Evolutionary conservation across 1,140 invertebrate genomes (phyloP).

Genomic region (Diachasmimorpha longicaudata): DNA sequence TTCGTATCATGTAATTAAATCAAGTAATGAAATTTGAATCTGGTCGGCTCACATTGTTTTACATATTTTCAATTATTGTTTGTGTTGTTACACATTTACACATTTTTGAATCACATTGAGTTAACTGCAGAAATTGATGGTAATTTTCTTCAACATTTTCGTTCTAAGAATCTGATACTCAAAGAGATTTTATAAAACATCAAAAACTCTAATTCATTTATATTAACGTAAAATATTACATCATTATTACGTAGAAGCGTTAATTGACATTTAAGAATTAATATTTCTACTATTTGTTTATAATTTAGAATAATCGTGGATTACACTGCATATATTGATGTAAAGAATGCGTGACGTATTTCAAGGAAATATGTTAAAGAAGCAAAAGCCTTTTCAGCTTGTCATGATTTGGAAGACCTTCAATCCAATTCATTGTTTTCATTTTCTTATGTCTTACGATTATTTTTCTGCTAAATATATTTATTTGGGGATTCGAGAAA

Average conservation of each 20-base stretch:
- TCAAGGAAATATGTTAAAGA: neutral
- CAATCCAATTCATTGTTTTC: neutral
- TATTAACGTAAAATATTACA: neutral
- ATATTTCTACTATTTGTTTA: neutral
- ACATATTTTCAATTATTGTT: neutral
- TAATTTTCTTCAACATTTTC: neutral
- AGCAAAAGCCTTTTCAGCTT: neutral
- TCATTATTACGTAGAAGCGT: neutral
- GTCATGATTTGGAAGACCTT: slow-evolving; percentile 13
- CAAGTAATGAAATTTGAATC: neutral
- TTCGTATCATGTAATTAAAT: neutral
- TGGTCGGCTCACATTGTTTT: neutral
- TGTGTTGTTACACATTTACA: neutral
- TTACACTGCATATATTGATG: neutral
- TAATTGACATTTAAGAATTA: neutral
- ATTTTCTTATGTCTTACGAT: slow-evolving; percentile 1
- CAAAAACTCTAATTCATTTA: neutral
- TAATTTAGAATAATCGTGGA: slow-evolving; percentile 3
- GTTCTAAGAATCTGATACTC: neutral
- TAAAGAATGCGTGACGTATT: neutral
- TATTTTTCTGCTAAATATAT: slow-evolving; percentile 30
- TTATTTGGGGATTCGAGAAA: slow-evolving; percentile 35
- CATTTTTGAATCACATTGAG: neutral
- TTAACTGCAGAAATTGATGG: neutral
- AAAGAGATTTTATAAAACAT: neutral